phyloP scores from a whole-genome alignment of 2,888 invertebrate genomes.

The Cartodere bifasciata region DNA sequence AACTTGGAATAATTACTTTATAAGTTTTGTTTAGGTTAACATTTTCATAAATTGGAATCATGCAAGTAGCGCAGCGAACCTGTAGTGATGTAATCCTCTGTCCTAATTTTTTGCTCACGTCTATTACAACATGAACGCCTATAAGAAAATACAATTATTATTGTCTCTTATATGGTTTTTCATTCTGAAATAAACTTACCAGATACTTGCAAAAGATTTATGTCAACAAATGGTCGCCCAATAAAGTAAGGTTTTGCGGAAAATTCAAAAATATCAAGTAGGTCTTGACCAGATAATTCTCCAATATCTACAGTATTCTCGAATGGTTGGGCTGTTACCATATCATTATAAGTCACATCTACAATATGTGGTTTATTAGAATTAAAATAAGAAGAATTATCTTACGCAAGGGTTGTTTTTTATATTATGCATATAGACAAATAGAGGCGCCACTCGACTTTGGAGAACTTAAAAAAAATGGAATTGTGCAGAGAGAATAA shows the following conservation, averaged over 20 bases:
- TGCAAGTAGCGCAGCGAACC: constrained; percentile 50
- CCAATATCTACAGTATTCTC: constrained; percentile 60
- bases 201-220: constrained; percentile 47
- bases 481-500: no score
- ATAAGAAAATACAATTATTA: constrained; percentile 12
- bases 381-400: not conserved
- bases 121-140: constrained; percentile 50
- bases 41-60: constrained; percentile 47
- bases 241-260: constrained; percentile 35
- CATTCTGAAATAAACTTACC: constrained; percentile 31
- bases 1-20: constrained; percentile 47
- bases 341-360: constrained; percentile 59
- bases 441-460: no score
- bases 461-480: no score
- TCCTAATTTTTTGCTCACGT: constrained; percentile 45
- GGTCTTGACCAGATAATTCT: constrained; percentile 51
- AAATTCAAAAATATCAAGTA: constrained; percentile 50
- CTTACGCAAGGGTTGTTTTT: no score
- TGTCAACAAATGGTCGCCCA: constrained; percentile 33
- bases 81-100: constrained; percentile 43
- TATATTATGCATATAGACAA: no score
- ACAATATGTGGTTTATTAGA: constrained; percentile 24
- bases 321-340: constrained; percentile 62
- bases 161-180: not conserved
- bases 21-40: constrained; percentile 45